Conservation (phyloP, 2,888 invertebrate species). For the Eustalomyia histrio region DNA sequence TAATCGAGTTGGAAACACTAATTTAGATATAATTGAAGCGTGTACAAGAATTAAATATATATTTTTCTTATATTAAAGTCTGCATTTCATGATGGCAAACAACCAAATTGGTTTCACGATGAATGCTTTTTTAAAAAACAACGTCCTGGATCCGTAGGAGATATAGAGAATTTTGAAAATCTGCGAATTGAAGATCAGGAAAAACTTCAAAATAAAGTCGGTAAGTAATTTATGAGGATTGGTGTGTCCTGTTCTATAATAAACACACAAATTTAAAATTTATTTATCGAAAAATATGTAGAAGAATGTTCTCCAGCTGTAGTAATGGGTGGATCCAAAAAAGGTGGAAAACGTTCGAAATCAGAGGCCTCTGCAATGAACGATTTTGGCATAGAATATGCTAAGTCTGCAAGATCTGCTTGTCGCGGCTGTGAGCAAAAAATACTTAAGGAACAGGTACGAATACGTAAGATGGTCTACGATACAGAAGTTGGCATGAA, state of each 20-base stretch:
- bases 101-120: slow-evolving; percentile 93
- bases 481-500: slow-evolving; percentile 88
- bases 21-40: too few relatives aligned
- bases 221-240: slow-evolving; percentile 79
- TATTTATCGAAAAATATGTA: too few relatives aligned
- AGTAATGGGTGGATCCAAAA: slow-evolving; percentile 43
- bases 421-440: slow-evolving; percentile 92
- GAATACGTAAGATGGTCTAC: slow-evolving; percentile 91
- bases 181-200: slow-evolving; percentile 92
- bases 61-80: too few relatives aligned
- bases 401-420: slow-evolving; percentile 89
- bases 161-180: slow-evolving; percentile 89
- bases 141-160: slow-evolving; percentile 85
- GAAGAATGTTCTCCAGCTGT: too few relatives aligned
- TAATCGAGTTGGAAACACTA: too few relatives aligned
- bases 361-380: slow-evolving; percentile 79
- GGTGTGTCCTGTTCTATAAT: too few relatives aligned
- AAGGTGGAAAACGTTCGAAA: slow-evolving; percentile 81
- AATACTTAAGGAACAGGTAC: slow-evolving; percentile 87
- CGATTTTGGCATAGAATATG: slow-evolving; percentile 90
- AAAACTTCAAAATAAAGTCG: slow-evolving; percentile 84
- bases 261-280: too few relatives aligned
- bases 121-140: slow-evolving; percentile 92
- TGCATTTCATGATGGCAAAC: slow-evolving; percentile 91
- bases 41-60: too few relatives aligned